Percentiles rank a stretch among this genome's conserved stretches.
Evolutionary conservation across 2,797 vertebrate species (phyloP).

Genomic region (Megaceryle alcyon): DNA sequence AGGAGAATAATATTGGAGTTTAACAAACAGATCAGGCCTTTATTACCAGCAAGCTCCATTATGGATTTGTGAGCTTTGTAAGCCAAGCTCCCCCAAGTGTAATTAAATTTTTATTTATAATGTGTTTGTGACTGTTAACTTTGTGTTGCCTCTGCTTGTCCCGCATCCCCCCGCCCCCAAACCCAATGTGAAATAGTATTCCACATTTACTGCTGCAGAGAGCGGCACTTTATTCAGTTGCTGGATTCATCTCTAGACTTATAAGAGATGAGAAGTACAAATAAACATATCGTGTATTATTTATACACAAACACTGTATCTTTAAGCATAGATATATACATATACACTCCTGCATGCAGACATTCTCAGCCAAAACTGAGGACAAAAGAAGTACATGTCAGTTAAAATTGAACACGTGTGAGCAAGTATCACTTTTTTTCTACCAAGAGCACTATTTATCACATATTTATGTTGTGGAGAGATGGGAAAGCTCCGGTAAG

Average conservation of each 20-base stretch:
- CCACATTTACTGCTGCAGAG: constrained; percentile 56
- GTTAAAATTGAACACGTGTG: constrained; percentile 56
- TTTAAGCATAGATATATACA: constrained; percentile 31
- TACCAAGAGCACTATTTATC: constrained; percentile 52
- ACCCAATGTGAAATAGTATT: constrained; percentile 55
- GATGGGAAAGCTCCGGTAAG: constrained; percentile 16
- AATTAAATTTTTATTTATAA: constrained; percentile 85
- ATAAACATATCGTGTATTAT: constrained; percentile 66
- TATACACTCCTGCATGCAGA: background rate
- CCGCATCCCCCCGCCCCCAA: background rate
- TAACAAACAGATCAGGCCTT: constrained; percentile 79
- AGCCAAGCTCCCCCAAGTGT: constrained; percentile 78
- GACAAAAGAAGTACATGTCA: constrained; percentile 56
- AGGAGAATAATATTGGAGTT: constrained; percentile 65
- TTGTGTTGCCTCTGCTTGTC: constrained; percentile 63
- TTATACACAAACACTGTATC: constrained; percentile 30
- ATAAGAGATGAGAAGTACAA: constrained; percentile 64
- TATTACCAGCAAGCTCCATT: constrained; percentile 74
- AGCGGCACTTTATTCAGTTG: background rate
- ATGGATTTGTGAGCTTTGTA: constrained; percentile 79
- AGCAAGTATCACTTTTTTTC: constrained; percentile 41
- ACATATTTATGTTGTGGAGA: constrained; percentile 7
- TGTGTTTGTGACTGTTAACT: constrained; percentile 77
- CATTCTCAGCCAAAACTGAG: constrained; percentile 38
- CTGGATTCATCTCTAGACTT: constrained; percentile 56